Conservation (phyloP, 2,888 invertebrate species). For the Melanophora roralis region DNA sequence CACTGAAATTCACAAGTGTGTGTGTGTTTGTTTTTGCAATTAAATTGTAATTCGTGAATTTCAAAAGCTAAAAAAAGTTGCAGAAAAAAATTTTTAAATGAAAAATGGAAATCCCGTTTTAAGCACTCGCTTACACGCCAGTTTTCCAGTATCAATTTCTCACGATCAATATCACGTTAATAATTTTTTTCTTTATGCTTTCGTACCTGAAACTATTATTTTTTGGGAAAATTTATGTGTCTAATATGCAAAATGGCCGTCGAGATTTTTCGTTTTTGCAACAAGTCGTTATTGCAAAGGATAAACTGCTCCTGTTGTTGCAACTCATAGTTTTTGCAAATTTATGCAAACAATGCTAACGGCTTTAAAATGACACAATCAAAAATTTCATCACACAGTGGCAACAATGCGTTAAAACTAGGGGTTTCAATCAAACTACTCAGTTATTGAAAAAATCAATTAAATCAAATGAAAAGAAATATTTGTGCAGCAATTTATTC, state of each 20-base stretch:
- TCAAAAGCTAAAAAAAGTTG: not conserved
- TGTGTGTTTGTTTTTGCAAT: not conserved
- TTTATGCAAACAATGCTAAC: constrained; percentile 6
- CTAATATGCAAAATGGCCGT: constrained; percentile 45
- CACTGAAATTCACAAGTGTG: not conserved
- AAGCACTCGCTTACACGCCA: not conserved
- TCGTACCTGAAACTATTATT: not conserved
- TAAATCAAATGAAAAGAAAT: too few relatives aligned
- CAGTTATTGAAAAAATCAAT: too few relatives aligned
- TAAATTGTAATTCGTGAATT: not conserved
- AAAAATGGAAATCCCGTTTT: too few relatives aligned
- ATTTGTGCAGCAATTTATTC: too few relatives aligned
- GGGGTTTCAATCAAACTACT: too few relatives aligned
- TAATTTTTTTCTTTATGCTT: not conserved
- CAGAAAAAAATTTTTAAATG: too few relatives aligned
- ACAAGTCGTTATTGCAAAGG: constrained; percentile 43
- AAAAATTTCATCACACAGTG: constrained; percentile 18
- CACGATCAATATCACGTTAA: constrained; percentile 12
- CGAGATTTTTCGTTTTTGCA: constrained; percentile 33
- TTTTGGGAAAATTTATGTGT: constrained; percentile 42
- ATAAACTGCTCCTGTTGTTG: constrained; percentile 37
- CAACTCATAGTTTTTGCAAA: constrained; percentile 3
- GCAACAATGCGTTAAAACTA: not conserved
- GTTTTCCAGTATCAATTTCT: not conserved
- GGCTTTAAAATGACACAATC: constrained; percentile 31